Evolutionary conservation across 2,113 vertebrate species (phyloP).

Genomic region (Thermophis baileyi): DNA sequence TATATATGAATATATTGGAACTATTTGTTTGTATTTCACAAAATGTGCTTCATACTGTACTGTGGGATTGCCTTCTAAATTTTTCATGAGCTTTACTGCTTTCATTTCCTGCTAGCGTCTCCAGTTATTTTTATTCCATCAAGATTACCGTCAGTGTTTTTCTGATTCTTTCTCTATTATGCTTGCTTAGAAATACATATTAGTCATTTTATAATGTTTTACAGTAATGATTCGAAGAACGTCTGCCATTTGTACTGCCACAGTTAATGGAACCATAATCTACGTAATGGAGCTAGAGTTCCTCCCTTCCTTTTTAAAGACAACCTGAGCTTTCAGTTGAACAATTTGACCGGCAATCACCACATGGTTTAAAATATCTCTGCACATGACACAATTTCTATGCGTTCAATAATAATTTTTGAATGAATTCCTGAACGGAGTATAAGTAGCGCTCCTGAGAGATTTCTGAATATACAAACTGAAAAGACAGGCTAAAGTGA

Average conservation of each 20-base stretch:
- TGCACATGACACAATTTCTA: not conserved
- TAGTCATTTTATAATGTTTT: not conserved
- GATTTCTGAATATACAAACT: not conserved
- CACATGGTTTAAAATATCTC: not conserved
- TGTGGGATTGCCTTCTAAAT: not conserved
- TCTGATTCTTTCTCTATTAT: not conserved
- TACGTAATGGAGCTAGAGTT: not conserved
- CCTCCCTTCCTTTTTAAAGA: not conserved
- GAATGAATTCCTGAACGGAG: not conserved
- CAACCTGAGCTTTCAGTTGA: not conserved
- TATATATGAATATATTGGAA: not conserved
- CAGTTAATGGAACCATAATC: not conserved
- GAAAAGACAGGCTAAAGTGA: not conserved
- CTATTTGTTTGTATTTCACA: not conserved
- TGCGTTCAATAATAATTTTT: not conserved
- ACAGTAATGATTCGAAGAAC: not conserved
- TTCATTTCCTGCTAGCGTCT: not conserved
- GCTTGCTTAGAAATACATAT: not conserved
- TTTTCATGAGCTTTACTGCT: not conserved
- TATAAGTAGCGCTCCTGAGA: not conserved
- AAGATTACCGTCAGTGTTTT: not conserved
- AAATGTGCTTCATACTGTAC: conserved; percentile 20
- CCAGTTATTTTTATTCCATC: rapidly evolving
- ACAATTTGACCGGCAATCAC: not conserved
- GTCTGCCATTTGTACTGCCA: not conserved